A percentile compares a stretch with the other conserved stretches of the same genome.
phyloP scores from a whole-genome alignment of 2,797 vertebrate species.

The Lindbergichthys nudifrons region DNA sequence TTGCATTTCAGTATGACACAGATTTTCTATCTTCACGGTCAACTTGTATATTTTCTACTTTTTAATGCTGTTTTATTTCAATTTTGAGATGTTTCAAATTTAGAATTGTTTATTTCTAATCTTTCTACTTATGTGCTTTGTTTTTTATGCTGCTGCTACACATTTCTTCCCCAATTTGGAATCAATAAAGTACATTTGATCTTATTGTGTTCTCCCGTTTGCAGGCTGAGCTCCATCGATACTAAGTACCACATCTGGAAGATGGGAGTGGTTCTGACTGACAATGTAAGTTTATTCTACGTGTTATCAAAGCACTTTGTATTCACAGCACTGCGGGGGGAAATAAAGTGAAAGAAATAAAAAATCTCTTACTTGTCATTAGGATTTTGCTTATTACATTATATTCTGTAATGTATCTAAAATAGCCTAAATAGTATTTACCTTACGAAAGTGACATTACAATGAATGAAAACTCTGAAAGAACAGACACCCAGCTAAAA shows the following conservation, averaged over 20 bases:
- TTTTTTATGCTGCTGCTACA: neutral
- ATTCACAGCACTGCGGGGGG: neutral
- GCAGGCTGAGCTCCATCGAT: conserved; percentile 96
- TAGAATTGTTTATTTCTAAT: too few relatives aligned
- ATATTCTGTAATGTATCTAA: too few relatives aligned
- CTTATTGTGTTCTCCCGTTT: conserved; percentile 14
- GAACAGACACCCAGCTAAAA: too few relatives aligned
- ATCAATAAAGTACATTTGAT: neutral
- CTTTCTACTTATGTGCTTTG: neutral
- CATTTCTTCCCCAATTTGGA: too few relatives aligned
- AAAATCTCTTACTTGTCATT: neutral
- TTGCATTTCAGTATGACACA: too few relatives aligned
- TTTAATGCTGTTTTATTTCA: too few relatives aligned
- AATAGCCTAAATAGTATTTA: too few relatives aligned
- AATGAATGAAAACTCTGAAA: too few relatives aligned
- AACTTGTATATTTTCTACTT: too few relatives aligned
- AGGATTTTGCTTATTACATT: neutral
- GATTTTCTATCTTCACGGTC: too few relatives aligned
- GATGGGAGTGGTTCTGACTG: conserved; percentile 96
- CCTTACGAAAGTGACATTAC: too few relatives aligned
- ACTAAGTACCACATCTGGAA: conserved; percentile 99
- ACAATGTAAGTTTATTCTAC: conserved; percentile 90
- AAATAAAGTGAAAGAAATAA: neutral
- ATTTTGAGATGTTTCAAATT: too few relatives aligned
- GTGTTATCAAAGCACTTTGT: neutral